These are phyloP conservation scores for Strongylocentrotus purpuratus DNA, from an alignment of 35 echinoderm and acorn worm genomes.

Conservation along the genomic window DNA sequence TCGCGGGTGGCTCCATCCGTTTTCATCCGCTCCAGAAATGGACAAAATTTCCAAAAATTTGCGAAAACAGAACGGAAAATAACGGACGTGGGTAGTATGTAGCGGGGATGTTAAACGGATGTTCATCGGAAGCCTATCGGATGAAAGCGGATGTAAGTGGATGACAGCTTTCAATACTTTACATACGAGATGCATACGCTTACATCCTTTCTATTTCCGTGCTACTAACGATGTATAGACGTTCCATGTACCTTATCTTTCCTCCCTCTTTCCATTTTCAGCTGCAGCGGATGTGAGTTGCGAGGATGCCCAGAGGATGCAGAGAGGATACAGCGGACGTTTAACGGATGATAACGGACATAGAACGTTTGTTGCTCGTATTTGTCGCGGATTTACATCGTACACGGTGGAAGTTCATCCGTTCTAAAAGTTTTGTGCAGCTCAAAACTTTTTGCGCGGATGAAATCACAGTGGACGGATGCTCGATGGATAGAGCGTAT, in stretches of 20 bases:
- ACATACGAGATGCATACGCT: conserved; percentile 7
- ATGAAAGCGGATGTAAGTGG: no score
- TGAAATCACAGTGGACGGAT: conserved; percentile 21
- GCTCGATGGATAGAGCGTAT: conserved; percentile 35
- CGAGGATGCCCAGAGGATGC: conserved; percentile 30
- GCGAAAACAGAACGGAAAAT: no score
- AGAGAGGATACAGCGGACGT: conserved; percentile 30
- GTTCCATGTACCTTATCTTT: conserved; percentile 31
- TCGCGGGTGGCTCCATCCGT: conserved; percentile 12
- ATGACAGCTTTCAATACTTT: no score
- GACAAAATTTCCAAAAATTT: no score
- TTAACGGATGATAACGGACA: conserved; percentile 27
- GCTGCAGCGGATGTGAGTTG: conserved; percentile 30
- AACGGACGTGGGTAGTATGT: no score
- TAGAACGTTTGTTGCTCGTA: conserved; percentile 30
- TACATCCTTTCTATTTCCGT: conserved; percentile 34
- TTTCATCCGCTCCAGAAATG: not conserved
- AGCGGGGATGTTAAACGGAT: no score
- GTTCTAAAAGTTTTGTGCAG: conserved; percentile 28
- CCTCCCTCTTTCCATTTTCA: conserved; percentile 28
- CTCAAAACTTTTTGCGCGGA: conserved; percentile 18
- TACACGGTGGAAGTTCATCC: no score
- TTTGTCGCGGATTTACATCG: no score
- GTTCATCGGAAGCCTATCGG: no score
- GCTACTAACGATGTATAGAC: conserved; percentile 15